phyloP scores from a whole-genome alignment of 2,113 vertebrate genomes.

The Colistium nudipinnis region DNA sequence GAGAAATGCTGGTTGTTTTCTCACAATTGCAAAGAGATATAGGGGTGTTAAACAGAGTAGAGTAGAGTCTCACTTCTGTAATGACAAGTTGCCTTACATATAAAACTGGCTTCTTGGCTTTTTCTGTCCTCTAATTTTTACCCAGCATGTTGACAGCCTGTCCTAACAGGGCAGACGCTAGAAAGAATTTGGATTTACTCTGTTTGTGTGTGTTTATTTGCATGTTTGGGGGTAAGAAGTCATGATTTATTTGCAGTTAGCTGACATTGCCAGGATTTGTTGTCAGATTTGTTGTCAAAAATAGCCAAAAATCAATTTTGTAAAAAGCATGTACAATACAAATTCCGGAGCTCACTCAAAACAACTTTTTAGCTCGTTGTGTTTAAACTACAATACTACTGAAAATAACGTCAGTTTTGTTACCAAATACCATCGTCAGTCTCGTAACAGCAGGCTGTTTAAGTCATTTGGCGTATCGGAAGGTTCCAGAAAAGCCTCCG shows the following conservation, averaged over 20 bases:
- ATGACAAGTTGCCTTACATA: constrained; percentile 66
- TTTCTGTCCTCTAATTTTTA: constrained; percentile 37
- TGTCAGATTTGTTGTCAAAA: neutral
- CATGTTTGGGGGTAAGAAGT: too few relatives aligned
- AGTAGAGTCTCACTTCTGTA: constrained; percentile 55
- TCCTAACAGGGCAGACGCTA: constrained; percentile 16
- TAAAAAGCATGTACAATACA: neutral
- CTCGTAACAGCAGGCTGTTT: neutral
- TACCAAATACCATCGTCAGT: neutral
- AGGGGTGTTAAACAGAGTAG: constrained; percentile 25
- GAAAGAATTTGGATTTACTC: neutral
- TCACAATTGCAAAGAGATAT: constrained; percentile 8
- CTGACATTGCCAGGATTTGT: neutral
- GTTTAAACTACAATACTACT: neutral
- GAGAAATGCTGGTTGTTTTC: constrained; percentile 10
- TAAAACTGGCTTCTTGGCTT: constrained; percentile 50
- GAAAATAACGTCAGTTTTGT: neutral
- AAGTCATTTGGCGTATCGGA: neutral
- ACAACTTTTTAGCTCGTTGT: neutral
- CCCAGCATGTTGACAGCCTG: constrained; percentile 9
- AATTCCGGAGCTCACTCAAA: neutral
- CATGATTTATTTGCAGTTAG: neutral
- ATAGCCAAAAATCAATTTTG: neutral
- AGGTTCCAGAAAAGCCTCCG: neutral
- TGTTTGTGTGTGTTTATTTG: neutral